These are phyloP conservation scores for Hydrolagus affinis DNA, from an alignment of 2,113 vertebrate species.

Conservation along the genomic window DNA sequence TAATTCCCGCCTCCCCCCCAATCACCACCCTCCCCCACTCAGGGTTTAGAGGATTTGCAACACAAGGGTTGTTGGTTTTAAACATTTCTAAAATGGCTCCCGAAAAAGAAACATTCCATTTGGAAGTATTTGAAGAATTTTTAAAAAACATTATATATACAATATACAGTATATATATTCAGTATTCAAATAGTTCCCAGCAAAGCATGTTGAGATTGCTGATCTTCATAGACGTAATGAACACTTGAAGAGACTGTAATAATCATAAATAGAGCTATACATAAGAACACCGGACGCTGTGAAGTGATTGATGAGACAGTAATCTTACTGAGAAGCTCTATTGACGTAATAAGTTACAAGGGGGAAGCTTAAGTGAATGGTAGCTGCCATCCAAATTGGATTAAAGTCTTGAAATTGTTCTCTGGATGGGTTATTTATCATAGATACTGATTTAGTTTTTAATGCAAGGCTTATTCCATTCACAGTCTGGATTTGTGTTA, in stretches of 20 bases:
- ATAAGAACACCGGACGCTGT: not conserved
- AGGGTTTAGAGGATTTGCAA: not conserved
- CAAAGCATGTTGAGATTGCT: not conserved
- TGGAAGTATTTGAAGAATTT: not conserved
- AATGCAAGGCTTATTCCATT: not conserved
- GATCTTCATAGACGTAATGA: not conserved
- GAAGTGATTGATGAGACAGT: not conserved
- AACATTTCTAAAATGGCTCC: too few species aligned
- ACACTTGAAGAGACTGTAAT: not conserved
- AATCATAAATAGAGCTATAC: not conserved
- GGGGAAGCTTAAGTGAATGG: not conserved
- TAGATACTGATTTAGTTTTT: not conserved
- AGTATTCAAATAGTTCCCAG: not conserved
- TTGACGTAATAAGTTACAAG: conserved; percentile 3
- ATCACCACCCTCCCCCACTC: too few species aligned
- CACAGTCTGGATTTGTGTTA: not conserved
- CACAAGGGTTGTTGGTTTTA: too few species aligned
- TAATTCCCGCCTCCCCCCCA: too few species aligned
- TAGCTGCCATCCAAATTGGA: conserved; percentile 2
- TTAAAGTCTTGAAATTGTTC: not conserved
- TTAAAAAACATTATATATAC: not conserved
- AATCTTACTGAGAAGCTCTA: not conserved
- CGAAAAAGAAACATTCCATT: not conserved
- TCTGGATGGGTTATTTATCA: conserved; percentile 3
- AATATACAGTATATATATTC: not conserved